Conservation (phyloP, 2,113 vertebrate species). For the Melanerpes aurifrons region DNA sequence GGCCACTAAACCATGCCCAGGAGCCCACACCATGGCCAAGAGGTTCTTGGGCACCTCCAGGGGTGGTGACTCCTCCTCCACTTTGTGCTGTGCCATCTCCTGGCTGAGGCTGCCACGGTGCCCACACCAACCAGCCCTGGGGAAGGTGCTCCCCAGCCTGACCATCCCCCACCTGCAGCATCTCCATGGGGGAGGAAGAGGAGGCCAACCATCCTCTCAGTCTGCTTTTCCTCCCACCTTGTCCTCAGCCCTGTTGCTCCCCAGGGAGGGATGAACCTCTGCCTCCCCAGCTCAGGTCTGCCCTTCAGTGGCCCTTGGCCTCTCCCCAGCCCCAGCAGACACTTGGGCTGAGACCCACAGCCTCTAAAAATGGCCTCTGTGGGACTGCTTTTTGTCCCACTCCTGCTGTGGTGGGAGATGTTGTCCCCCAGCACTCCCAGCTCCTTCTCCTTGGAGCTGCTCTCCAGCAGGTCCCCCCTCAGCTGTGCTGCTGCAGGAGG, state of each 20-base stretch:
- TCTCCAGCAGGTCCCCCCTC: too few species aligned
- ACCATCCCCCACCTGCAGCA: background rate
- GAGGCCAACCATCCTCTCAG: background rate
- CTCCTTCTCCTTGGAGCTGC: too few species aligned
- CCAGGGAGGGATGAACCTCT: fast-evolving
- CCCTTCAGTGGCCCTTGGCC: background rate
- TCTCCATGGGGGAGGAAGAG: background rate
- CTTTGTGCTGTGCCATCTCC: fast-evolving
- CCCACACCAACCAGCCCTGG: fast-evolving
- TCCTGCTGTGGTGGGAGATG: background rate
- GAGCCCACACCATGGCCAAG: too few species aligned
- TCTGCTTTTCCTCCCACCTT: fast-evolving
- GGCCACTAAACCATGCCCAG: too few species aligned
- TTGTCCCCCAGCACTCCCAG: background rate
- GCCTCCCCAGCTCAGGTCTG: background rate
- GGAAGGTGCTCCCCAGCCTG: background rate
- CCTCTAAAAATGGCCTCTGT: background rate
- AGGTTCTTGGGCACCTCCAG: too few species aligned
- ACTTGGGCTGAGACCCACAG: background rate
- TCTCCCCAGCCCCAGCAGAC: background rate
- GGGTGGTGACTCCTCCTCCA: too few species aligned
- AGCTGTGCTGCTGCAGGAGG: too few species aligned
- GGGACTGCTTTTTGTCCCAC: background rate
- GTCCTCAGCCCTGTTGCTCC: background rate
- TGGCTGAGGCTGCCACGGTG: background rate